These are phyloP conservation scores for Pipistrellus pipistrellus DNA, from an alignment of 2,797 vertebrate species.

Conservation along the genomic window DNA sequence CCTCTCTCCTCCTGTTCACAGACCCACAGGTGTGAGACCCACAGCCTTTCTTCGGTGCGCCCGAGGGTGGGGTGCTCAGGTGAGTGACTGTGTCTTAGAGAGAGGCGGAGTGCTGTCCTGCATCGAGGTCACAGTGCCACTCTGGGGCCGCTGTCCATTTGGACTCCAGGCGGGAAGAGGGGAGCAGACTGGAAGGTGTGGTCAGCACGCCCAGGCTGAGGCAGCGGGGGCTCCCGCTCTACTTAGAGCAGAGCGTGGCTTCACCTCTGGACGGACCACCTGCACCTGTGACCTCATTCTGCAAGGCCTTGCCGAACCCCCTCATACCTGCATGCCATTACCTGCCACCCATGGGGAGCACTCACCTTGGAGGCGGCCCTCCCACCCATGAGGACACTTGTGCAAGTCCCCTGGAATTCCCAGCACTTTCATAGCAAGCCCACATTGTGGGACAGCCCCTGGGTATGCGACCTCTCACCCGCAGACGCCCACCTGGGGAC, in stretches of 20 bases:
- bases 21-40: background rate
- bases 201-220: background rate
- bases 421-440: background rate
- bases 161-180: background rate
- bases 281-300: background rate
- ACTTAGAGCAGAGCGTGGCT: background rate
- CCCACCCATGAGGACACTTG: background rate
- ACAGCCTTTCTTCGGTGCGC: background rate
- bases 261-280: background rate
- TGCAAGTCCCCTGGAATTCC: background rate
- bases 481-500: background rate
- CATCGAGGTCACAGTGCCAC: background rate
- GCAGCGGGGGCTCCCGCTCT: background rate
- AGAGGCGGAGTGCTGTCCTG: background rate
- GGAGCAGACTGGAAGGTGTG: background rate
- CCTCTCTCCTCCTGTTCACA: background rate
- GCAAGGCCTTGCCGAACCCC: background rate
- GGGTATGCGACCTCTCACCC: background rate
- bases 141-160: background rate
- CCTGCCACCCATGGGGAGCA: accelerated
- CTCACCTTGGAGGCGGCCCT: background rate
- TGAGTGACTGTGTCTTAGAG: background rate
- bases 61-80: background rate
- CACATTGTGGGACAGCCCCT: background rate
- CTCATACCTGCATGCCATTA: background rate